Conservation (phyloP, 2,113 vertebrate species). For the Tenrec ecaudatus region DNA sequence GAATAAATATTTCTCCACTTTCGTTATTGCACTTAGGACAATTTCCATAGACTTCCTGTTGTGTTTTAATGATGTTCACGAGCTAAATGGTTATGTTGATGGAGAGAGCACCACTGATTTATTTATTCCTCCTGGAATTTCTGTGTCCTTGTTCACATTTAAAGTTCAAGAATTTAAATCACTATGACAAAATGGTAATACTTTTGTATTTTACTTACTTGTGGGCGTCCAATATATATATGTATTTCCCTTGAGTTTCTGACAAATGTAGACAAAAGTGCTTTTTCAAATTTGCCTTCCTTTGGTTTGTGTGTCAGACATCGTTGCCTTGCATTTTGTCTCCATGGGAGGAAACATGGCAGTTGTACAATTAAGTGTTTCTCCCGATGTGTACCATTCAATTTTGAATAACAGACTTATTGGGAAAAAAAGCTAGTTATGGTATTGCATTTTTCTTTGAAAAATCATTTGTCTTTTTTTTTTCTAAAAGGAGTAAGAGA, state of each 20-base stretch:
- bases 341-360: background rate
- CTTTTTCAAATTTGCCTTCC: background rate
- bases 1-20: too few relatives aligned
- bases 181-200: conserved; percentile 18
- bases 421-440: too few relatives aligned
- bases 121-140: background rate
- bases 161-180: conserved; percentile 3
- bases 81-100: background rate
- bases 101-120: background rate
- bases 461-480: background rate
- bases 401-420: background rate
- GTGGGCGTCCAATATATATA: background rate
- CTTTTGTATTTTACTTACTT: background rate
- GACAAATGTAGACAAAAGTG: background rate
- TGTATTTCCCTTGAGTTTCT: background rate
- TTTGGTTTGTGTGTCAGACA: background rate
- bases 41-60: conserved; percentile 24
- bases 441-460: background rate
- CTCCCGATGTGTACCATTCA: background rate
- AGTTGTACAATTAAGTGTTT: conserved; percentile 14
- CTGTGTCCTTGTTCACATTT: background rate
- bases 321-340: background rate
- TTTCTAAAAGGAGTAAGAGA: conserved; percentile 3
- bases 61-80: conserved; percentile 13
- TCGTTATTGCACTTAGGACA: background rate